Evolutionary conservation across 2,113 vertebrate species (phyloP), one percentile per base, ranked within the genome.

Genomic region (Orthonyx spaldingii): DNA sequence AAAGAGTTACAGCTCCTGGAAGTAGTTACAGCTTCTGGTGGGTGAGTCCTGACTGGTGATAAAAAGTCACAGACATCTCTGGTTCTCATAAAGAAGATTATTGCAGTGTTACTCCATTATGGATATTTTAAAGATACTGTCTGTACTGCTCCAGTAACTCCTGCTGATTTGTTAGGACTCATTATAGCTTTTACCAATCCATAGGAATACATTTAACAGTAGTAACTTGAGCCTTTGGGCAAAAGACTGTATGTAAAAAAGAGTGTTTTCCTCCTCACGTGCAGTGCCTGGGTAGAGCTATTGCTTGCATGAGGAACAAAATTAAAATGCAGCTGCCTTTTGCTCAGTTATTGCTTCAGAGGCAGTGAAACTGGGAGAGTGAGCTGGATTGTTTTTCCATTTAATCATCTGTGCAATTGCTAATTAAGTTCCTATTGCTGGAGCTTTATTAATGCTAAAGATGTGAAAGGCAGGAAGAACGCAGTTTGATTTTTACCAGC

Each of bases 361-460:
- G 70, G 9, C 85, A 63, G 47, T 37, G 50, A 19, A 78, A 60
- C 61, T 5, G 7, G 30, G 75, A 69, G 65, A 61, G 24, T 32
- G 47, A 91, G 70, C 50, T 1, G 17, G 3, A 11, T 53, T 87
- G n/a, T 35, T 93, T 87, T 84, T 64, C 76, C 44, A 10, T 90
- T 81, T 75, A 86, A 89, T 96, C 72, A 55, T 78, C 72, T 75
- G 1, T 78, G 80, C 63, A 42, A 84, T 72, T 89, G 49, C 91
- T 95, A 78, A 83, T 92, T 95, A 80, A 92, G 64, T 92, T 91
- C 24, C 68, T 77, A 0, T 89, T 95, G 64, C 75, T 56, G 35
- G 30, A 80, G 57, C 47, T 93, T 92, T 94, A 91, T 82, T 91
- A 89, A 81, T 55, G 49, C 26, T 66, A 26, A 80, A 80, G 78